Percentiles rank a stretch among this genome's conserved stretches.
Evolutionary conservation across 92 coral and sea anemone species (phyloP).

Genomic region (Actinostola sp.): DNA sequence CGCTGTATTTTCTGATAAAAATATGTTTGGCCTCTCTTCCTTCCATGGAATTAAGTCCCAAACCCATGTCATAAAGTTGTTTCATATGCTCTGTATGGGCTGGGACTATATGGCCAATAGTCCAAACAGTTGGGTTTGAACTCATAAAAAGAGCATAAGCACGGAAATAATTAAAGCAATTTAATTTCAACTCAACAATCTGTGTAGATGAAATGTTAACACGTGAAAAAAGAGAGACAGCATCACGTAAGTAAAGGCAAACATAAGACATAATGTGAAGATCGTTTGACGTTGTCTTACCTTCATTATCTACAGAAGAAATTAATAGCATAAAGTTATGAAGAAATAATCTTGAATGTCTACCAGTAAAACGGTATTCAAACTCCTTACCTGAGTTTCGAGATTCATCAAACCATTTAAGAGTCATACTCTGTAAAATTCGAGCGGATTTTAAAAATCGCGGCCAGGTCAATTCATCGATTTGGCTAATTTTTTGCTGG

Average conservation of each 20-base stretch:
- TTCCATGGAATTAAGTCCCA: constrained; percentile 58
- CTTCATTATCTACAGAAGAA: neutral
- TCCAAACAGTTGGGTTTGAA: constrained; percentile 38
- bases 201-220: too few species aligned
- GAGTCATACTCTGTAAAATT: too few species aligned
- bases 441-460: too few species aligned
- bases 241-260: too few species aligned
- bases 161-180: constrained; percentile 1
- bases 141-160: constrained; percentile 17
- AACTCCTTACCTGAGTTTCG: constrained; percentile 2
- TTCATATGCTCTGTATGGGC: constrained; percentile 42
- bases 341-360: constrained; percentile 28
- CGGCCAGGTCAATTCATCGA: too few species aligned
- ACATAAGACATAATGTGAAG: too few species aligned
- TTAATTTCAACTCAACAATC: too few species aligned
- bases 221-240: too few species aligned
- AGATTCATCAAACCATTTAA: neutral
- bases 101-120: constrained; percentile 51
- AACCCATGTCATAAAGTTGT: constrained; percentile 43
- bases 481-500: too few species aligned
- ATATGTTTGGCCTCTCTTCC: constrained; percentile 61
- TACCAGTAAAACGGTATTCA: constrained; percentile 46
- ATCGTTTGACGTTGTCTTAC: too few species aligned
- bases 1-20: constrained; percentile 32
- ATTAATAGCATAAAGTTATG: constrained; percentile 37